Evolutionary conservation across 1,140 invertebrate genomes (phyloP), one percentile per base, ranked within the genome.

Genomic region (Tetramorium simillimum): DNA sequence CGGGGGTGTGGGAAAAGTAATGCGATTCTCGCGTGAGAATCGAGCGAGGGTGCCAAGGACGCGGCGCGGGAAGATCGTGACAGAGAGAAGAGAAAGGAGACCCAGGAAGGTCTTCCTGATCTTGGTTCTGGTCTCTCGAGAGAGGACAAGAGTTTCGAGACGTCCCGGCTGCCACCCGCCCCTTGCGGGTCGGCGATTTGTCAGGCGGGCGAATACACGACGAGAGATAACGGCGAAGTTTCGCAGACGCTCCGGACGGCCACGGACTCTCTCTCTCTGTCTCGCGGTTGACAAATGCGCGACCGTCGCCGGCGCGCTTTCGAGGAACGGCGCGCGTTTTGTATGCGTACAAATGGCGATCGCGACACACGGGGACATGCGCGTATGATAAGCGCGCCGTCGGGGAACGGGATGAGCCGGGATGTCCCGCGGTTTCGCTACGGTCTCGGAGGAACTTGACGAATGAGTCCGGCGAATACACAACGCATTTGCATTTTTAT

Each of bases 161-260:
- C 62, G 33, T 46, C 56, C 24, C 58, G 62, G 67, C 37, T 65
- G 62, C 43, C 37, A 16, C 21, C 18, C 43, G 1, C n/a, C 33
- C 40, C 63, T 40, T 76, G 77, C 70, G 62, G 86, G 43, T 24
- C 88, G 67, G 82, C 91, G 86, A 92, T 92, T 92, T 92, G 90
- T 92, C 91, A 92, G 86, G 33, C 82, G 85, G 72, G 67, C 89
- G 69, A 84, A 73, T 84, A 84, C 69, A 84, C 76, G 81, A 49
- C 78, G 73, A 77, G 72, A 87, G 92, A 92, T 92, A 92, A 90
- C 87, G 76, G 37, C 84, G 73, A 92, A 92, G 86, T 92, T 91
- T 88, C 85, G 62, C 78, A 87, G 88, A 87, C 85, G 81, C 77
- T 73, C 80, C 80, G 86, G 73, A 89, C 85, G 82, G 72, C 69